Evolutionary conservation across 2,113 vertebrate genomes (phyloP).

Genomic region (Agelaius tricolor): DNA sequence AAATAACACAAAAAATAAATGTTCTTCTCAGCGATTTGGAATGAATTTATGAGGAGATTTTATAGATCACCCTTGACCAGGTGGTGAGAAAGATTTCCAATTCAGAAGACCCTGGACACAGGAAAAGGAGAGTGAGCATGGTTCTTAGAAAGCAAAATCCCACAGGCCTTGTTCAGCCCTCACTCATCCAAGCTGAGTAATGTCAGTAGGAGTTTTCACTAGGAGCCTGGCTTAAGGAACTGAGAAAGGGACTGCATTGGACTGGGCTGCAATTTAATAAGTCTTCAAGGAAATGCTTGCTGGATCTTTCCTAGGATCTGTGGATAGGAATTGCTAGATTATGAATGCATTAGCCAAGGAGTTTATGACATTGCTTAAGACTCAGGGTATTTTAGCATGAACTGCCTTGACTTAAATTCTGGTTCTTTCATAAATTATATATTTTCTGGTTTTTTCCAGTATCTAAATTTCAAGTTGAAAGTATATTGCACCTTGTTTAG

Average conservation of each 20-base stretch:
- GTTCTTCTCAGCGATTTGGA: not conserved
- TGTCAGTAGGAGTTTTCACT: not conserved
- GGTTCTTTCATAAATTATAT: not conserved
- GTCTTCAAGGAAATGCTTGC: conserved; percentile 1
- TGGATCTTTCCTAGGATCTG: not conserved
- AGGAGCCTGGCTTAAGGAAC: not conserved
- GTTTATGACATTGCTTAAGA: not conserved
- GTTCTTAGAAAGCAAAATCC: conserved; percentile 17
- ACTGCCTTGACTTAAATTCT: not conserved
- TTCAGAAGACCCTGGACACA: not conserved
- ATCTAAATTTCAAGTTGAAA: not conserved
- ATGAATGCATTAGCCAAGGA: not conserved
- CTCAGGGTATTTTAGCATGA: not conserved
- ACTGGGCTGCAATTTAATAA: not conserved
- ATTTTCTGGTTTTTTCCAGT: not conserved
- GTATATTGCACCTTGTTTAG: not conserved
- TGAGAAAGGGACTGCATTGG: not conserved
- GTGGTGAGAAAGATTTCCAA: not conserved
- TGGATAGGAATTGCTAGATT: not conserved
- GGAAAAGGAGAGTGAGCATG: not conserved
- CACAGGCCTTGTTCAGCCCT: not conserved
- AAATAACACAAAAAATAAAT: not conserved
- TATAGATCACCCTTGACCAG: not conserved
- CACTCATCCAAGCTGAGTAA: not conserved
- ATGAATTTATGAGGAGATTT: not conserved